A percentile compares a stretch with the other conserved stretches of the same genome.
These are phyloP conservation scores for Drosophila bunnanda DNA, from an alignment of 2,888 invertebrate genomes.

Conservation along the genomic window DNA sequence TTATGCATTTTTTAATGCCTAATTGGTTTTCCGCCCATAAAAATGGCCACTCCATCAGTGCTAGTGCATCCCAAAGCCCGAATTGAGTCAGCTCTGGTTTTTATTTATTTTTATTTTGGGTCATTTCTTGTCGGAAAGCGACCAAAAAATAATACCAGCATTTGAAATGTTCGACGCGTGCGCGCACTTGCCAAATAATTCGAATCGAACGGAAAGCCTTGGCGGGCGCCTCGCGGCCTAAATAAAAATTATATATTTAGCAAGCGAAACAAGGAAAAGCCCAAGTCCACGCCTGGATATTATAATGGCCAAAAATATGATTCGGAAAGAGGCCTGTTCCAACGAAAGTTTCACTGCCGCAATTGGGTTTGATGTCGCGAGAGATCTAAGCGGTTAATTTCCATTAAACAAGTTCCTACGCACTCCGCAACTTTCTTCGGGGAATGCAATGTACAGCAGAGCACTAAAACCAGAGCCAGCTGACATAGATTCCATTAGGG, in stretches of 20 bases:
- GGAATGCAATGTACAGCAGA: slow-evolving; percentile 44
- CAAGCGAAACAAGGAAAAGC: slow-evolving; percentile 34
- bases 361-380: slow-evolving; percentile 53
- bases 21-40: slow-evolving; percentile 68
- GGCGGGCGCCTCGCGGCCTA: slow-evolving; percentile 67
- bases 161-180: slow-evolving; percentile 73
- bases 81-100: slow-evolving; percentile 27
- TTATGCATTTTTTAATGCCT: slow-evolving; percentile 70
- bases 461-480: slow-evolving; percentile 20
- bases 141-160: slow-evolving; percentile 42
- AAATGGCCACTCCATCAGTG: slow-evolving; percentile 19
- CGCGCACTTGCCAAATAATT: slow-evolving; percentile 70
- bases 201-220: slow-evolving; percentile 61
- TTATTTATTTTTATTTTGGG: slow-evolving; percentile 24
- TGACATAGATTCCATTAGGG: slow-evolving; percentile 42
- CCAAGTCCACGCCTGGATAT: slow-evolving; percentile 39
- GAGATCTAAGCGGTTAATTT: slow-evolving; percentile 59
- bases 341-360: slow-evolving; percentile 64
- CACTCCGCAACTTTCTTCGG: slow-evolving; percentile 60
- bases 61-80: slow-evolving; percentile 53
- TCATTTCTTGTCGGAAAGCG: slow-evolving; percentile 27
- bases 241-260: slow-evolving; percentile 58
- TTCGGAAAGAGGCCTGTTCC: slow-evolving; percentile 3
- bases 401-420: slow-evolving; percentile 49
- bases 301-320: slow-evolving; percentile 44